A percentile compares a stretch with the other conserved stretches of the same genome.
phyloP scores from a whole-genome alignment of 2,113 vertebrate species.

The Hydrolagus affinis region DNA sequence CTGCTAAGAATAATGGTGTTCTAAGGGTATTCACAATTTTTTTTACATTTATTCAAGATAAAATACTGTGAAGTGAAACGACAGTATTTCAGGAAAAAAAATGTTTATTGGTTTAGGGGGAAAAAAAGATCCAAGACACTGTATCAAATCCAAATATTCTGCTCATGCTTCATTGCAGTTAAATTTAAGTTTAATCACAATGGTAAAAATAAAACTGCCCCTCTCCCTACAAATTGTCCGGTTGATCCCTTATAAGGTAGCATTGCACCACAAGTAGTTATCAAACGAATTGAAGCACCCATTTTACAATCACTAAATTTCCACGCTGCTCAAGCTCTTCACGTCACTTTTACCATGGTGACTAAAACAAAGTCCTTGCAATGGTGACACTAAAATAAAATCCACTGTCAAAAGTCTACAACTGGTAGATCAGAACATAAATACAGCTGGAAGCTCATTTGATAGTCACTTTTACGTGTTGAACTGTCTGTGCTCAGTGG shows the following conservation, averaged over 20 bases:
- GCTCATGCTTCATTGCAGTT: background rate
- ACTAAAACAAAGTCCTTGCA: background rate
- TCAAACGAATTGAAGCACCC: background rate
- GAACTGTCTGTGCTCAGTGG: background rate
- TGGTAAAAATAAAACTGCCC: background rate
- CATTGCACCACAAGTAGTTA: background rate
- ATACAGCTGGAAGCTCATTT: constrained; percentile 21
- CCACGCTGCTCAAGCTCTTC: background rate
- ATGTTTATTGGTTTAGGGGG: background rate
- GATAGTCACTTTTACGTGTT: constrained; percentile 6
- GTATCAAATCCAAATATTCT: background rate
- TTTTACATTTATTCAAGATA: background rate
- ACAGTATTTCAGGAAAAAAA: background rate
- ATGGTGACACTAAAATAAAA: background rate
- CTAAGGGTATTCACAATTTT: background rate
- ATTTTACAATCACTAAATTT: background rate
- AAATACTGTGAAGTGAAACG: background rate
- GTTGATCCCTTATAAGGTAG: background rate
- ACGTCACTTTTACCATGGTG: background rate
- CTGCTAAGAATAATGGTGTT: background rate
- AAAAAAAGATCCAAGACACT: background rate
- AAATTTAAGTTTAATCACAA: background rate
- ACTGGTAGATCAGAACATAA: background rate
- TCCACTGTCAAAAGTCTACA: constrained; percentile 1
- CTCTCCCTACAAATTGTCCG: background rate